Percentiles rank a stretch among this genome's conserved stretches.
phyloP scores from a whole-genome alignment of 2,888 invertebrate species.

The Drosophila fungiperda region DNA sequence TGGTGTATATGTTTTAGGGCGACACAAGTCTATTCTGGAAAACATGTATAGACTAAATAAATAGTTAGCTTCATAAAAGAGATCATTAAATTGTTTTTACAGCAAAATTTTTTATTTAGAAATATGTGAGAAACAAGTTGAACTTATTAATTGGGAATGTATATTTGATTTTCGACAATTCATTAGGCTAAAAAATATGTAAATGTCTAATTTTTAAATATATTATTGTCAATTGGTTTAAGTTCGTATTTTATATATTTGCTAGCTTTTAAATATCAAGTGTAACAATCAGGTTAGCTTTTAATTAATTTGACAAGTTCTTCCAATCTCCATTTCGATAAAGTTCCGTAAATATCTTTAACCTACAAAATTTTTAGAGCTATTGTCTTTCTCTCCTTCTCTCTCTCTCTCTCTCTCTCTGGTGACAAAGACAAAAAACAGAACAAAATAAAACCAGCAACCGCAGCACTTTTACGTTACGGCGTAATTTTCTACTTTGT shows the following conservation, averaged over 20 bases:
- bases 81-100: background rate
- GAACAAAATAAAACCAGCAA: slow-evolving; percentile 52
- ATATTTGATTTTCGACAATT: background rate
- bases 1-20: no score
- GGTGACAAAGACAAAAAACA: background rate
- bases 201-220: background rate
- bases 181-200: background rate
- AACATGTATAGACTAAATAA: background rate
- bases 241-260: background rate
- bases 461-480: slow-evolving; percentile 61
- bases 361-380: slow-evolving; percentile 6
- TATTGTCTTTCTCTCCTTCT: background rate
- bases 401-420: background rate
- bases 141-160: background rate
- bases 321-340: background rate
- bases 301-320: background rate
- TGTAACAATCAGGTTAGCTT: background rate
- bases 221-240: background rate
- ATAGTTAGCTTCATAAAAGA: background rate
- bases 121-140: background rate
- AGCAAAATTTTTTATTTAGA: background rate
- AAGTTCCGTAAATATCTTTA: slow-evolving; percentile 22
- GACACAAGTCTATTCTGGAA: no score
- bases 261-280: background rate
- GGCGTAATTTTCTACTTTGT: slow-evolving; percentile 71